A percentile compares a stretch with the other conserved stretches of the same genome.
These are phyloP conservation scores for Neocrepidodera transversa DNA, from an alignment of 2,888 invertebrate species.

Conservation along the genomic window DNA sequence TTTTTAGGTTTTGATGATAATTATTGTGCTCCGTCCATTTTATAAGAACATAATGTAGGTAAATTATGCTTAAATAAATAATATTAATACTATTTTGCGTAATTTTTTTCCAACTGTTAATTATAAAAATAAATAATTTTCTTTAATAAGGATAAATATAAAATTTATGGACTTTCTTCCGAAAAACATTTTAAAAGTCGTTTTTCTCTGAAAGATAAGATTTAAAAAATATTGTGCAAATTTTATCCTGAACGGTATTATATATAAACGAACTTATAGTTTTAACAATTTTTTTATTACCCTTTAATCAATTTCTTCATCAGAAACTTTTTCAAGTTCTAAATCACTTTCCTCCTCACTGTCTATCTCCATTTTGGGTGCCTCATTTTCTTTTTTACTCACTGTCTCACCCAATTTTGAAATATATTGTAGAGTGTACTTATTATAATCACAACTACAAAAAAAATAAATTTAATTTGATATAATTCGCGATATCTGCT, in stretches of 20 bases:
- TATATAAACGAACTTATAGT: too few species aligned
- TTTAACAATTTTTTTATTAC: too few species aligned
- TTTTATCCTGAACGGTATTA: too few species aligned
- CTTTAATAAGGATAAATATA: too few species aligned
- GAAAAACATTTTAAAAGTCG: too few species aligned
- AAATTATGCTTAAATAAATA: conserved; percentile 31
- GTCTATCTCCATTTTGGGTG: conserved; percentile 39
- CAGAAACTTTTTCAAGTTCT: conserved; percentile 25
- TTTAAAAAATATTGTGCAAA: too few species aligned
- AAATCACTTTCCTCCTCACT: conserved; percentile 37
- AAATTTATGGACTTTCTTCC: too few species aligned
- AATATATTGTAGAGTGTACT: conserved; percentile 80
- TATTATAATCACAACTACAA: conserved; percentile 88
- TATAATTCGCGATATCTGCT: too few species aligned
- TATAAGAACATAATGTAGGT: conserved; percentile 23
- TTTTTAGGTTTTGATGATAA: conserved; percentile 14
- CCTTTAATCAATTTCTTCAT: conserved; percentile 16
- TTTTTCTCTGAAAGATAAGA: too few species aligned
- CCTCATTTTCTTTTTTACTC: conserved; percentile 50
- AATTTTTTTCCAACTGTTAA: too few species aligned
- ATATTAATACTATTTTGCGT: conserved; percentile 24
- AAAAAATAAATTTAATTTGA: conserved; percentile 5
- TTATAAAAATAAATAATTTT: too few species aligned
- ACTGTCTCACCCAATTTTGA: conserved; percentile 60
- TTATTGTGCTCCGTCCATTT: conserved; percentile 37